Evolutionary conservation across 2,888 invertebrate genomes (phyloP).

Genomic region (Eumerus sabulonum): DNA sequence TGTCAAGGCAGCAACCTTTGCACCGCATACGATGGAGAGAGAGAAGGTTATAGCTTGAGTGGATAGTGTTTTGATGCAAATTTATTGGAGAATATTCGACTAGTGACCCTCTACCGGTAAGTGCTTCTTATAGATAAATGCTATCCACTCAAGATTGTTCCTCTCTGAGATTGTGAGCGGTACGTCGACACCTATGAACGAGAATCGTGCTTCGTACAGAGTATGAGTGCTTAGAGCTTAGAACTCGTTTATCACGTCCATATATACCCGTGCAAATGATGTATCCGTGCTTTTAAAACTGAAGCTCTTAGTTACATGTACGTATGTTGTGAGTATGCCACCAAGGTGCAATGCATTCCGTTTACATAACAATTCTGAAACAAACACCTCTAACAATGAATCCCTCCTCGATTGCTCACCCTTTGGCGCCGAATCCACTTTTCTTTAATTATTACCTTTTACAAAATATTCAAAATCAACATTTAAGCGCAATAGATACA

Average conservation of each 20-base stretch:
- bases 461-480: slow-evolving; percentile 14
- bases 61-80: slow-evolving; percentile 11
- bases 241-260: no score
- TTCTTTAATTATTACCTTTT: slow-evolving; percentile 42
- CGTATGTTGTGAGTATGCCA: no score
- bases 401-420: slow-evolving; percentile 48
- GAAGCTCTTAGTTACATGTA: not conserved
- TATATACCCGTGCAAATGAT: no score
- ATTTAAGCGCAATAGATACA: no score
- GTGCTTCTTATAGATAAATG: no score
- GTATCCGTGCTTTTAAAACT: not conserved
- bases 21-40: not conserved
- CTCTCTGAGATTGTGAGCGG: no score
- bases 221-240: no score
- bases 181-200: no score
- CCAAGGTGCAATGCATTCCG: not conserved
- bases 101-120: no score
- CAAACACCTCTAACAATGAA: no score
- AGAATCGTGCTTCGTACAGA: no score
- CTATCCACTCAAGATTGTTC: no score
- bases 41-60: not conserved
- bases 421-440: slow-evolving; percentile 47
- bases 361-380: slow-evolving; percentile 28
- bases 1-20: slow-evolving; percentile 21
- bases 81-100: not conserved